Conservation (phyloP, 2,113 vertebrate species). For the Trogon melanurus region DNA sequence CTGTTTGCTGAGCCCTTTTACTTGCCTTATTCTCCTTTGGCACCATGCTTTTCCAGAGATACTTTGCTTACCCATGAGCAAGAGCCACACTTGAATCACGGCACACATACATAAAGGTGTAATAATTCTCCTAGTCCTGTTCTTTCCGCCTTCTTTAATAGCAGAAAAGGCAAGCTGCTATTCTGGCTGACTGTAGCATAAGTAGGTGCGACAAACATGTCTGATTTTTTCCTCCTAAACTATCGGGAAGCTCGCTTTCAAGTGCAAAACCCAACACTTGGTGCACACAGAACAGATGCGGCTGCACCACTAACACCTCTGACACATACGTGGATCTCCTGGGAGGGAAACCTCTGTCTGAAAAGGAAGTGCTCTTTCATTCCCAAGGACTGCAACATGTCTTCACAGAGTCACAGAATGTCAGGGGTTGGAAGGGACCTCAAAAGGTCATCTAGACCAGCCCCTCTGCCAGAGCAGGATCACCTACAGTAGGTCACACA, state of each 20-base stretch:
- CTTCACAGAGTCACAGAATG: too few species aligned
- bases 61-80: background rate
- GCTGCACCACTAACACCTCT: background rate
- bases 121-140: background rate
- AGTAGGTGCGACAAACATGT: background rate
- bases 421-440: too few species aligned
- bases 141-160: background rate
- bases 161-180: background rate
- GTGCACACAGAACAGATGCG: background rate
- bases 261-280: background rate
- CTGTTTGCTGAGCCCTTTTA: background rate
- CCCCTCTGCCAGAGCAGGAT: too few species aligned
- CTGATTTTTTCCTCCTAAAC: background rate
- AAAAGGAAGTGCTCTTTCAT: background rate
- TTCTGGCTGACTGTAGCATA: background rate
- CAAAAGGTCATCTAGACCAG: too few species aligned
- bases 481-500: too few species aligned
- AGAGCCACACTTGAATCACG: background rate
- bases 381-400: background rate
- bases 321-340: background rate
- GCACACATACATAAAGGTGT: background rate
- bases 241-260: background rate
- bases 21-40: background rate
- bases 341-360: background rate
- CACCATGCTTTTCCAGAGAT: background rate